Base-by-base conservation (phyloP, 2,888 invertebrate species). In the Epirrhoe alternata region DNA sequence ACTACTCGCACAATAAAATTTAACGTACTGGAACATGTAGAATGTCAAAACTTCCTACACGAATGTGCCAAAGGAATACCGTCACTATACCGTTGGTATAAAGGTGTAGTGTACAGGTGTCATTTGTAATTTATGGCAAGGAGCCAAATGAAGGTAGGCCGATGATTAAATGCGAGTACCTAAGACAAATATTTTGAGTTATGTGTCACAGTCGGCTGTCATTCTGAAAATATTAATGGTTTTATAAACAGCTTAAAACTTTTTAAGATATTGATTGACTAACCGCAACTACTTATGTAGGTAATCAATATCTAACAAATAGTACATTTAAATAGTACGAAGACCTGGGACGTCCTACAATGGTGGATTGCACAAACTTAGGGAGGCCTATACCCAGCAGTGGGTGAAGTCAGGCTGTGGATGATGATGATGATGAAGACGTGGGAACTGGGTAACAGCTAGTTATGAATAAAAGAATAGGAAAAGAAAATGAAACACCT, bases 21-120 rank as follows among this genome's bases (percentile, higher is more conserved):
- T 56, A 61, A 60, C 45, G 51, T 54, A 64, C 59, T 59, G 17
- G 54, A 54, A 54, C 64, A 35, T 54, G 54, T 59, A 59, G 52
- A 54, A 64, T 52, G 56, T 35, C 56, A 62, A 56, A 50, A 59
- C 45, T 35, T 57, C 50, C 45, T 57, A 61, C 65, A 24, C 47
- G 45, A 45, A 55, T 30, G n/a, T 63, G 30, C 55, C 50, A 52
- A 33, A 30, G 51, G 16, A 61, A 50, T 63, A 24, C 5, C 33
- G 8, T 16, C 31, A n/a, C 31, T 59, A 67, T 17, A 6, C 5
- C 0, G 1, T 35, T 12, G 16, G 17, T 30, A 66, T 56, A 66
- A 16, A 61, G 61, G 17, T 42, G 4, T 17, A 10, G 17, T 16
- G n/a, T 3, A 38, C 30, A 50, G 33, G 31, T 55, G 30, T 55